Base-by-base conservation (phyloP, 2,888 invertebrate species). In the Argyra leucocephala region DNA sequence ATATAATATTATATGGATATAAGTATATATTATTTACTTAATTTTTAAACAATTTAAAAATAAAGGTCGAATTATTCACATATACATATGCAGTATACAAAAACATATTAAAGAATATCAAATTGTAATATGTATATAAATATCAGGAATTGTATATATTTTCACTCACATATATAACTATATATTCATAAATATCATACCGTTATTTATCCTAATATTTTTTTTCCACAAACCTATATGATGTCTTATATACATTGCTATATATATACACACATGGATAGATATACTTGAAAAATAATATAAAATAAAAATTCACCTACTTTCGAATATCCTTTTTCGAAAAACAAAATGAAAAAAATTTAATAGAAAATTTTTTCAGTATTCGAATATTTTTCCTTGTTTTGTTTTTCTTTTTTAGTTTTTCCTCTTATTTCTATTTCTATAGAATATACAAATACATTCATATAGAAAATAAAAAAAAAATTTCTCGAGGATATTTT, bases 301-400 rank as follows among this genome's bases (percentile, higher is more conserved):
- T 15, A 37, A 37, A 15, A 37, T 5, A 37, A 37, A 37, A 37
- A 15, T 37, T 37, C 37, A 37, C 37, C 37, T 37, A 37, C 37
- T 37, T 37, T 37, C 37, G 37, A 37, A 37, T 37, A 37, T 37
- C 37, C 37, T 37, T 37, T 37, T 37, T 37, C 37, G 37, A 37
- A 37, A 37, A 37, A 15, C 5, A 37, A 37, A 37, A 26, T n/a
- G n/a, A n/a, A n/a, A n/a, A n/a, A n/a, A n/a, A n/a, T n/a, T n/a
- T n/a, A n/a, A n/a, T n/a, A n/a, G n/a, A n/a, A n/a, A n/a, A n/a
- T n/a, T n/a, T n/a, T n/a, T n/a, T n/a, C n/a, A n/a, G n/a, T n/a
- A n/a, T n/a, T n/a, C n/a, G n/a, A n/a, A n/a, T n/a, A n/a, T n/a
- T n/a, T n/a, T n/a, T n/a, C n/a, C n/a, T n/a, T n/a, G n/a, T n/a